Conservation (phyloP, 2,888 invertebrate species). For the Prosopocoilus inquinatus region DNA sequence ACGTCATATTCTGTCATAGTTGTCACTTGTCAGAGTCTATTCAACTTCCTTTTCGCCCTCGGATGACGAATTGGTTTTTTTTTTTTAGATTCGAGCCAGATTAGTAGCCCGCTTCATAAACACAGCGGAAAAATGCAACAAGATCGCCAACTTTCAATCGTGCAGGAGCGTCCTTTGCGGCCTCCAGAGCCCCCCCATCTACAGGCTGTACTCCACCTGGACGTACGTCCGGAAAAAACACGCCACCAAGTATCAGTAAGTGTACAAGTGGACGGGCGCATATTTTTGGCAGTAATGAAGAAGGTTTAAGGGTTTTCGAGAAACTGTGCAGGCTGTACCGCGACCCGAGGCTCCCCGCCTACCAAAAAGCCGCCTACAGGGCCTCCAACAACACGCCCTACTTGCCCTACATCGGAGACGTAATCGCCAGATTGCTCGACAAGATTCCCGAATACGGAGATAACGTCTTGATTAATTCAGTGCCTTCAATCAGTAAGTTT, state of each 20-base stretch:
- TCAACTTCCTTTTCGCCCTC: no score
- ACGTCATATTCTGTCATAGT: no score
- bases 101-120: conserved; percentile 56
- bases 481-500: conserved; percentile 17
- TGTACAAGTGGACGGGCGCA: not conserved
- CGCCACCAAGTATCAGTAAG: conserved; percentile 54
- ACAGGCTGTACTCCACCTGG: conserved; percentile 54
- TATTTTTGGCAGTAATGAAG: conserved; percentile 6
- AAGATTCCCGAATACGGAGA: conserved; percentile 40
- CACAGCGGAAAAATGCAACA: conserved; percentile 55
- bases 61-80: no score
- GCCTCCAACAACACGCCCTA: conserved; percentile 47
- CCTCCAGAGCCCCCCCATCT: conserved; percentile 55
- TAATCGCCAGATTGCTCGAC: conserved; percentile 49
- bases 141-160: conserved; percentile 56
- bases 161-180: conserved; percentile 54
- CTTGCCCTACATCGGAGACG: conserved; percentile 53
- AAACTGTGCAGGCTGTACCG: conserved; percentile 52
- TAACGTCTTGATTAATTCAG: conserved; percentile 20
- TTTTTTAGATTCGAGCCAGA: conserved; percentile 50
- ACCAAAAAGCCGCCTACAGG: conserved; percentile 48
- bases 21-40: no score
- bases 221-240: conserved; percentile 53
- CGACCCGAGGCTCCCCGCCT: conserved; percentile 47
- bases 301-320: conserved; percentile 48